Evolutionary conservation across 2,113 vertebrate species (phyloP).

Genomic region (Rhagologus leucostigma): DNA sequence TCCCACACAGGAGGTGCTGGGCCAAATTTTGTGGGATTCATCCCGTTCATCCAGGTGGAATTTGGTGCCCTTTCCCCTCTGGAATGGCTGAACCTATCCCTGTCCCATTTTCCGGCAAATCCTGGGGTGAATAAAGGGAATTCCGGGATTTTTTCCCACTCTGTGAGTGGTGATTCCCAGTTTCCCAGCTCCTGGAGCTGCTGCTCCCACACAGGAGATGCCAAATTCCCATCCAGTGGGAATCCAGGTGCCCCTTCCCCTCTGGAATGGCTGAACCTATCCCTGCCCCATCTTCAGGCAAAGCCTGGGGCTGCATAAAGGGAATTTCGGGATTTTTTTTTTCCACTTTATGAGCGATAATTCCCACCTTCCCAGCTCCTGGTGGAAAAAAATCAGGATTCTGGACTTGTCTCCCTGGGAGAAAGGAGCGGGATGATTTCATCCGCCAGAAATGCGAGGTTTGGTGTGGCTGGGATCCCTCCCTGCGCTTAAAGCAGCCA

Average conservation of each 20-base stretch:
- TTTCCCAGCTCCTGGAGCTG: background rate
- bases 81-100: background rate
- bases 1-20: background rate
- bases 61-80: background rate
- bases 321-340: background rate
- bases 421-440: constrained; percentile 6
- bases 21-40: too few species aligned
- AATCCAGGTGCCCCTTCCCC: background rate
- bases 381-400: background rate
- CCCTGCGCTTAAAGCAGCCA: constrained; percentile 6
- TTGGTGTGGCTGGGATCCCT: constrained; percentile 1
- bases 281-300: background rate
- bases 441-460: background rate
- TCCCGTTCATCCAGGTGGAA: background rate
- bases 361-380: background rate
- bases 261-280: background rate
- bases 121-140: background rate
- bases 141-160: background rate
- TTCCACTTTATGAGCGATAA: too few species aligned
- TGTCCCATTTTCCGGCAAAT: background rate
- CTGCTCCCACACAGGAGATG: background rate
- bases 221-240: background rate
- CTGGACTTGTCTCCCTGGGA: background rate
- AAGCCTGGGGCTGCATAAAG: background rate
- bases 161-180: background rate